phyloP scores from a whole-genome alignment of 2,888 invertebrate genomes.

The Selenia dentaria region DNA sequence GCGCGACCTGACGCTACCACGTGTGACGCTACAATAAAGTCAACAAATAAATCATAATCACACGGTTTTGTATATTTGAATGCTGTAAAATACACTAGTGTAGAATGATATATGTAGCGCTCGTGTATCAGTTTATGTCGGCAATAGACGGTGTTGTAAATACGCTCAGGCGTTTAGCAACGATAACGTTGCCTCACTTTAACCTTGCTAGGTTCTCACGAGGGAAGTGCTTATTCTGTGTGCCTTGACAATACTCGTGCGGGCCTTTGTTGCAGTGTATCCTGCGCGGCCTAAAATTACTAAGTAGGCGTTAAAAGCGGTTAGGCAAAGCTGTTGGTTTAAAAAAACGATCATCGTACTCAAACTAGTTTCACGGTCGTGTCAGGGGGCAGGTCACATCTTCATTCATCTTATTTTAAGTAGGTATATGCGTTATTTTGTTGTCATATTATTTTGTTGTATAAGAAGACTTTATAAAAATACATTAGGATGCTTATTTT shows the following conservation, averaged over 20 bases:
- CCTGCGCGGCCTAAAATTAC: conserved; percentile 67
- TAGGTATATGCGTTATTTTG: too few species aligned
- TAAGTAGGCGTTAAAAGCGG: conserved; percentile 14
- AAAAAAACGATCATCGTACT: conserved; percentile 24
- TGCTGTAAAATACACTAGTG: conserved; percentile 11
- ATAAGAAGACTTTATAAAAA: too few species aligned
- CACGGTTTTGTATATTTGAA: conserved; percentile 24
- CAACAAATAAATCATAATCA: conserved; percentile 26
- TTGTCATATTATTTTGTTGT: too few species aligned
- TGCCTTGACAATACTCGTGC: conserved; percentile 82
- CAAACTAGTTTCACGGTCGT: conserved; percentile 23
- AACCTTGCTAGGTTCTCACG: conserved; percentile 84
- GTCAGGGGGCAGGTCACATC: conserved; percentile 13
- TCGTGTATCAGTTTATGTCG: conserved; percentile 68
- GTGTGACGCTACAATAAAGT: conserved; percentile 47
- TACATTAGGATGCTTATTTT: neutral
- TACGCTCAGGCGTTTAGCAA: conserved; percentile 81
- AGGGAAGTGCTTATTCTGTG: conserved; percentile 83
- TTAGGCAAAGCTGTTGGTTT: conserved; percentile 5
- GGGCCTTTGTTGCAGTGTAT: conserved; percentile 74
- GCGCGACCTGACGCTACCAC: conserved; percentile 60
- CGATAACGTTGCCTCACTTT: conserved; percentile 80
- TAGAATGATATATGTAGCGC: conserved; percentile 46
- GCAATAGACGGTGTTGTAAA: conserved; percentile 80
- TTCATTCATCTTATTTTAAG: conserved; percentile 33